Evolutionary conservation across 2,888 invertebrate species (phyloP).

Genomic region (Mongoloraphidia duomilia): DNA sequence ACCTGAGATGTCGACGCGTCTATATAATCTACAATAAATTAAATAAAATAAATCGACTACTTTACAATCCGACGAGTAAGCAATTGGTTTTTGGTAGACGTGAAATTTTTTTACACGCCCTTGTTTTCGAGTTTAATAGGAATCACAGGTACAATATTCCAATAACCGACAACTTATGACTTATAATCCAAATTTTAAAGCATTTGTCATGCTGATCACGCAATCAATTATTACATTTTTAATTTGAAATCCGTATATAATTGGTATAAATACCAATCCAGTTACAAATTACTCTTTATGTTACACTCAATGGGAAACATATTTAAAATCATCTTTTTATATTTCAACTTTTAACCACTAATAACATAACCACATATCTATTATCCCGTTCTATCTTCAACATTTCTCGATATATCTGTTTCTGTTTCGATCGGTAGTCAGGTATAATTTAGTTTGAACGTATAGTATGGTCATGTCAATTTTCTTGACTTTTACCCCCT

Average conservation of each 20-base stretch:
- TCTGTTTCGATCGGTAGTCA: too few species aligned
- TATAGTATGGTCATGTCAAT: constrained; percentile 3
- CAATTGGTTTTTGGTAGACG: too few species aligned
- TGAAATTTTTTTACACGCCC: too few species aligned
- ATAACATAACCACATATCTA: too few species aligned
- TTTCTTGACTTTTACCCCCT: constrained; percentile 17
- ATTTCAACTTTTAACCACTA: neutral
- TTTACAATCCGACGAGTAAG: too few species aligned
- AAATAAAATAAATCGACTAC: too few species aligned
- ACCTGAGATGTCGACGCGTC: too few species aligned
- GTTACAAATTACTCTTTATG: constrained; percentile 21
- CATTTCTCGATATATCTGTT: too few species aligned
- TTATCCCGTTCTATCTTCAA: too few species aligned
- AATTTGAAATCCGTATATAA: constrained; percentile 19
- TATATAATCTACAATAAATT: too few species aligned
- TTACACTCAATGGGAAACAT: constrained; percentile 20
- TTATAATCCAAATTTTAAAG: constrained; percentile 2
- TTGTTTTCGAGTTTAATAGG: too few species aligned
- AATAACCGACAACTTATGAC: neutral
- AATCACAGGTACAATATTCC: too few species aligned
- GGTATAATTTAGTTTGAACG: neutral
- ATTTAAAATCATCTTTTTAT: constrained; percentile 15
- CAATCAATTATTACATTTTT: constrained; percentile 13
- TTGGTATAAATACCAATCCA: constrained; percentile 22
- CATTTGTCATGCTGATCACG: constrained; percentile 14